phyloP scores from a whole-genome alignment of 1,140 invertebrate species.

The Listronotus bonariensis region DNA sequence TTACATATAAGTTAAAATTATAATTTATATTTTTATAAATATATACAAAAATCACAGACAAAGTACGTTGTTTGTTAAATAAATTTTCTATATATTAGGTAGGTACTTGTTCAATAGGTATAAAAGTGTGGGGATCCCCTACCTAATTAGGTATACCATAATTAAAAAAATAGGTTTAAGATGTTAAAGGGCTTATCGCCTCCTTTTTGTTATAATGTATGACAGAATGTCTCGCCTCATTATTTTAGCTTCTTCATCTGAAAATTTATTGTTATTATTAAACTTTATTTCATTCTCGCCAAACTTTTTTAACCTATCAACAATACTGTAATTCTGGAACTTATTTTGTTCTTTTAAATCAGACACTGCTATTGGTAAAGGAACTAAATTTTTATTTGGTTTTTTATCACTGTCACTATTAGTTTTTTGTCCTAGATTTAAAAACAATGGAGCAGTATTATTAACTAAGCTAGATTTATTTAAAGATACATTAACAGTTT shows the following conservation, averaged over 20 bases:
- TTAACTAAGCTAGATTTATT: neutral
- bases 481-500: neutral
- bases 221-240: slow-evolving; percentile 37
- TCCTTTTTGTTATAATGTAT: slow-evolving; percentile 5
- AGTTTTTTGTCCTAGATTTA: slow-evolving; percentile 18
- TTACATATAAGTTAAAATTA: too few relatives aligned
- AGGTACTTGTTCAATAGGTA: too few relatives aligned
- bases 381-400: slow-evolving; percentile 9
- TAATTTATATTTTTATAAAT: too few relatives aligned
- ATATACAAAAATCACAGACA: too few relatives aligned
- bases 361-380: slow-evolving; percentile 29
- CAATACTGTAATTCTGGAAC: neutral
- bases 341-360: slow-evolving; percentile 3
- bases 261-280: neutral
- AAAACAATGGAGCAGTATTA: slow-evolving; percentile 25
- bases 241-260: slow-evolving; percentile 19
- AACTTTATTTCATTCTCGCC: slow-evolving; percentile 6
- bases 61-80: too few relatives aligned
- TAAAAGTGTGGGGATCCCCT: too few relatives aligned
- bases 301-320: neutral
- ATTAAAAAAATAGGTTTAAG: too few relatives aligned
- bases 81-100: too few relatives aligned
- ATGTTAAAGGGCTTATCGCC: neutral
- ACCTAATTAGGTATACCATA: too few relatives aligned
- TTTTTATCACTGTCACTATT: slow-evolving; percentile 2